Evolutionary conservation across 2,888 invertebrate species (phyloP), one percentile per base, ranked within the genome.

Genomic region (Rhyacophila evoluta): DNA sequence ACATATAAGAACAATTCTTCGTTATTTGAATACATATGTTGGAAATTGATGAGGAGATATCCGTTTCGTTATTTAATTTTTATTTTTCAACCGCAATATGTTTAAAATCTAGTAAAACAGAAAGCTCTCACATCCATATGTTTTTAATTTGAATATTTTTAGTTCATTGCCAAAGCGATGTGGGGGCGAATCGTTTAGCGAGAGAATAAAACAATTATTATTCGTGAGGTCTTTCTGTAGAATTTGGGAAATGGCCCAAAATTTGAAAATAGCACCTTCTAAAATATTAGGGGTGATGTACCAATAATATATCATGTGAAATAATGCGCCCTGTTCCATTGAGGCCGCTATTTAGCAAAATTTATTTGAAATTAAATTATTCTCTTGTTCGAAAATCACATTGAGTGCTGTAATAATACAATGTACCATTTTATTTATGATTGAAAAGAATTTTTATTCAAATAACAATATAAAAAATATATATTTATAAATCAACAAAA

Each of bases 311-410:
- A 55, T 55, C 55, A 55, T 55, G 55, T 10, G 55, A 55, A 55
- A 55, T 55, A 55, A 55, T 55, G 55, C 55, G 25, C 19, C 15
- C 10, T 55, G 55, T 55, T 55, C 55, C 55, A 19, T 19, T 55
- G 55, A 19, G 10, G 6, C 25, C 55, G 55, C 25, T 55, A 55
- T 55, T 55, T 55, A 55, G 2, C 55, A 10, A 55, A 33, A 55
- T 19, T 55, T 55, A 55, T 55, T 55, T 55, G 55, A 55, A 55
- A 55, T 55, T 15, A 55, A 55, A 55, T 55, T 55, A 55, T 55
- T 55, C 55, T 55, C 55, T 55, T 55, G 55, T 55, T 55, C 10
- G 8, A 19, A 55, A 55, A 55, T 55, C 55, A 55, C 25, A 10
- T 55, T 19, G 6, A 6, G 2, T 2, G 41, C 19, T 55, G 3